Base-by-base conservation (phyloP, 2,113 vertebrate species). In the Eira barbara region DNA sequence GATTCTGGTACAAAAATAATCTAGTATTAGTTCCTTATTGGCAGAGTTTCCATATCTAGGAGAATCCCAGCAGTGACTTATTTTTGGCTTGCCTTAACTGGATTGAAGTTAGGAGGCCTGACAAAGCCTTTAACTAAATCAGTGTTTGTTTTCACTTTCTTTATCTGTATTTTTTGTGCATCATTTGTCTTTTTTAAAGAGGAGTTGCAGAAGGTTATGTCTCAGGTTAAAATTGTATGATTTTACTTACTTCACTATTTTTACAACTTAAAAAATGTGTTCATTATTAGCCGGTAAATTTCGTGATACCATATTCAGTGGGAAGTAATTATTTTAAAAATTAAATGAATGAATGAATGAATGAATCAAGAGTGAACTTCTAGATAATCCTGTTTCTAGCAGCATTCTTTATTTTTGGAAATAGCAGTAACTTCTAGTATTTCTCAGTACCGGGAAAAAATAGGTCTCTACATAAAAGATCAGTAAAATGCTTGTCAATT, bases 11-110 rank as follows among this genome's bases (percentile, higher is more conserved):
- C 76, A 91, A 76, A 92, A 95, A 93, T 97, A 87, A 97, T 91
- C 88, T 86, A 74, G 78, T 92, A 97, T 97, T 96, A 97, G 97
- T 98, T 98, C 92, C 81, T 96, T 79, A 69, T 95, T 95, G 93
- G 96, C 69, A 95, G 65, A 95, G 65, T 94, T 85, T 93, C 84
- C 47, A 45, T 91, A 92, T 87, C 84, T 92, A 61, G 36, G 92
- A 94, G 87, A 91, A 45, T 85, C 92, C 87, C 80, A 96, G 90
- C 71, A 93, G 71, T 79, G 92, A 57, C 78, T 97, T 89, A 84
- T 59, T 91, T 97, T 96, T 94, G 95, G 80, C 87, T 93, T 86
- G 80, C 76, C 73, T 92, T 74, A 29, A 39, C 91, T 84, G 57
- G 73, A 83, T 74, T 59, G 78, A 57, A 96, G 63, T 85, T 80